Evolutionary conservation across 2,888 invertebrate species (phyloP).

Genomic region (Gortyna flavago): DNA sequence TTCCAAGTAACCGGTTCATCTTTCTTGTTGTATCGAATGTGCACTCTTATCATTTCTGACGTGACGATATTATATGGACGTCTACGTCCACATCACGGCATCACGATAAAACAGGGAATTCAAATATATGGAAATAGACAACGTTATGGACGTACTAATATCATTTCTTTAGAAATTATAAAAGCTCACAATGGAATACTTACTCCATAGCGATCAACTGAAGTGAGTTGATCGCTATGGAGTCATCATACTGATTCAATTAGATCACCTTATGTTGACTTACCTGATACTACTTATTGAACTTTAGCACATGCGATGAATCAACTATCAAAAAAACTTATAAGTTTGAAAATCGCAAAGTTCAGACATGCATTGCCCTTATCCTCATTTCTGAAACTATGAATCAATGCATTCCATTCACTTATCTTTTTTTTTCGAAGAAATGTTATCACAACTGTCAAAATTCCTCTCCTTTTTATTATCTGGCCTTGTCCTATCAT

Average conservation of each 20-base stretch:
- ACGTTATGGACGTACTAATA: too few species aligned
- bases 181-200: not conserved
- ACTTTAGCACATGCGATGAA: not conserved
- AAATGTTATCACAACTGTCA: conserved; percentile 34
- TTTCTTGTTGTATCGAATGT: not conserved
- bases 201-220: too few species aligned
- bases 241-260: not conserved
- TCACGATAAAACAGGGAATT: not conserved
- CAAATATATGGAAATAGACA: not conserved
- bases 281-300: not conserved
- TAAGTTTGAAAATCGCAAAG: not conserved
- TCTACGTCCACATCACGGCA: not conserved
- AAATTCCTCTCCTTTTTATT: conserved; percentile 1
- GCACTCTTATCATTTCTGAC: not conserved
- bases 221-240: not conserved
- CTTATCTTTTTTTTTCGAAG: conserved; percentile 12
- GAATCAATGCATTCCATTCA: conserved; percentile 34
- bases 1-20: not conserved
- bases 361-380: not conserved
- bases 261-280: not conserved
- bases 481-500: conserved; percentile 43
- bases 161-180: not conserved
- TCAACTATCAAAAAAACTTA: not conserved
- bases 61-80: not conserved
- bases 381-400: conserved; percentile 2